Conservation (phyloP, 2,888 invertebrate species). For the Celastrina argiolus region DNA sequence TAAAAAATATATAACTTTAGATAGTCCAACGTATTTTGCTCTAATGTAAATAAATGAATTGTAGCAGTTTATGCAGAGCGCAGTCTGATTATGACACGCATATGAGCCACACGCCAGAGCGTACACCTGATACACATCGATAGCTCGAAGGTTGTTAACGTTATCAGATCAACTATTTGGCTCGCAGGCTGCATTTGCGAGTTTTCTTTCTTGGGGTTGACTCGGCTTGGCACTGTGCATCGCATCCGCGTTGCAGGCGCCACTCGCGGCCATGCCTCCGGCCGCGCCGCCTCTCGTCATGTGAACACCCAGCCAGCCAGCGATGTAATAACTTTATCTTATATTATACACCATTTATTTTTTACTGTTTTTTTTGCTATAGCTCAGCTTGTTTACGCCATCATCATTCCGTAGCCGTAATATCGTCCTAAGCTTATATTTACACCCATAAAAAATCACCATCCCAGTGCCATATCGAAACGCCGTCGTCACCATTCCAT, state of each 20-base stretch:
- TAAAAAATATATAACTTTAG: not conserved
- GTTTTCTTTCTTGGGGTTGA: conserved; percentile 38
- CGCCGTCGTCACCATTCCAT: not conserved
- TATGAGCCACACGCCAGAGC: not conserved
- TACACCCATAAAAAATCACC: not conserved
- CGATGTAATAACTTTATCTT: conserved; percentile 24
- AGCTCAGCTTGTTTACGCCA: not conserved
- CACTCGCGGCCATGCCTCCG: conserved; percentile 37
- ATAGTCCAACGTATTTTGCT: not conserved
- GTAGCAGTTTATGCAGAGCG: not conserved
- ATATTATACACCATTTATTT: conserved; percentile 15
- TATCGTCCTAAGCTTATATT: not conserved
- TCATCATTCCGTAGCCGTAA: not conserved
- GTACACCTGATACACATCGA: conserved; percentile 31
- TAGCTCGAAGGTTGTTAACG: conserved; percentile 41
- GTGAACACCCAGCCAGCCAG: conserved; percentile 24
- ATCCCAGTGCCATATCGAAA: not conserved
- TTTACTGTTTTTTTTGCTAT: not conserved
- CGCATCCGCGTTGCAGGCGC: conserved; percentile 39
- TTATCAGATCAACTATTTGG: conserved; percentile 43
- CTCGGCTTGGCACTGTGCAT: conserved; percentile 39
- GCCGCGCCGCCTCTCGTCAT: conserved; percentile 30
- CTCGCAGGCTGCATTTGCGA: conserved; percentile 39
- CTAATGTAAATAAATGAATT: not conserved
- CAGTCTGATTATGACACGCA: conserved; percentile 5